Percentiles rank a stretch among this genome's conserved stretches.
Evolutionary conservation across 2,797 vertebrate genomes (phyloP).

Genomic region (Bradypodion ventrale): DNA sequence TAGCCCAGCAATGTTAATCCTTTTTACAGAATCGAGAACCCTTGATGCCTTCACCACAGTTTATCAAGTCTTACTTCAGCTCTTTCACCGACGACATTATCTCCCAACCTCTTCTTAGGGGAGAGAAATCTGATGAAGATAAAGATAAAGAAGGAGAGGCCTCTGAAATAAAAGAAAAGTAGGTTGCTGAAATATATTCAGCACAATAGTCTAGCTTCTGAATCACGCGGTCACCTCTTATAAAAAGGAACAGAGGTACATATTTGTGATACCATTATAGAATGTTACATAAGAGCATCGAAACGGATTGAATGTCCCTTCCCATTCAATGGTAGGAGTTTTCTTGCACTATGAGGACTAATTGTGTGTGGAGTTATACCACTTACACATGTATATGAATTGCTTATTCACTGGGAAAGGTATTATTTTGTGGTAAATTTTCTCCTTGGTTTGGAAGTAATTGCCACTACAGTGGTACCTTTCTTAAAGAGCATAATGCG

Average conservation of each 20-base stretch:
- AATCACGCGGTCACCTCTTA: neutral
- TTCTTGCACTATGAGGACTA: neutral
- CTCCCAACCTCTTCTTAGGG: slow-evolving; percentile 94
- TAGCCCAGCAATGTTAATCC: slow-evolving; percentile 35
- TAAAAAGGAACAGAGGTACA: neutral
- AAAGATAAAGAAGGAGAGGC: slow-evolving; percentile 98
- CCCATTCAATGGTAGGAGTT: neutral
- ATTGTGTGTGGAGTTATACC: neutral
- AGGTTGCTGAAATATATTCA: slow-evolving; percentile 54
- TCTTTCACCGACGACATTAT: slow-evolving; percentile 99
- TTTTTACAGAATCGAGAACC: slow-evolving; percentile 94
- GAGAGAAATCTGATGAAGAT: slow-evolving; percentile 98
- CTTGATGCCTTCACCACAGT: slow-evolving; percentile 98
- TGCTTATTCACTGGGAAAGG: too few species aligned
- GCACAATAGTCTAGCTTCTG: neutral
- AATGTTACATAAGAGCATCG: neutral
- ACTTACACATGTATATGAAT: neutral
- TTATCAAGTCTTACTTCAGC: slow-evolving; percentile 99
- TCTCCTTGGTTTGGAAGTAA: too few species aligned
- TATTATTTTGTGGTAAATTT: too few species aligned
- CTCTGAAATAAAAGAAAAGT: slow-evolving; percentile 93
- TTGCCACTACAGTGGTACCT: too few species aligned
- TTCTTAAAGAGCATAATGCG: too few species aligned
- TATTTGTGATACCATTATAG: neutral
- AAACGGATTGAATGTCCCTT: neutral